A percentile compares a stretch with the other conserved stretches of the same genome.
Conservation (phyloP, 2,113 vertebrate genomes). For the Rutilus rutilus region DNA sequence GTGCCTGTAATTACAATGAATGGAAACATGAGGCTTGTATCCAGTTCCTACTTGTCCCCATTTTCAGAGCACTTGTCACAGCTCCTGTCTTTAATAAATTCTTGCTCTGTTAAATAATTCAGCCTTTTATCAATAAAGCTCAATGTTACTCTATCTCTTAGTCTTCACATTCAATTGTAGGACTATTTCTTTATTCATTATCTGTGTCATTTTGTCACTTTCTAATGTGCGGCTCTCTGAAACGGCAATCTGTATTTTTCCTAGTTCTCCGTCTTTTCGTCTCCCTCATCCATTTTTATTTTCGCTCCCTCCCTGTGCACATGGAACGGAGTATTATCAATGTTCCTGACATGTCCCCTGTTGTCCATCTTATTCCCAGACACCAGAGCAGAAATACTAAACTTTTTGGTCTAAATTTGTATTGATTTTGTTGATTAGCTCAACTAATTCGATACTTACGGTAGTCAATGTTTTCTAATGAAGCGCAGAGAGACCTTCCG, state of each 20-base stretch:
- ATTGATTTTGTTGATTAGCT: conserved; percentile 21
- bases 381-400: not conserved
- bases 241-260: conserved; percentile 48
- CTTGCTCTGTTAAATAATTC: conserved; percentile 61
- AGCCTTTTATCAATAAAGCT: conserved; percentile 67
- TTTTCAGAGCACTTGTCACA: conserved; percentile 56
- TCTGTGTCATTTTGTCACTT: conserved; percentile 53
- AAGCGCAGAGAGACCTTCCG: conserved; percentile 19
- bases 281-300: conserved; percentile 30
- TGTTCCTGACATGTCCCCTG: not conserved
- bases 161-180: conserved; percentile 57
- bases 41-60: conserved; percentile 43
- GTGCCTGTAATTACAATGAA: conserved; percentile 48
- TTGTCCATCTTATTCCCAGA: not conserved
- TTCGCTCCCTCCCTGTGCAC: not conserved
- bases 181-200: conserved; percentile 61
- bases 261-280: conserved; percentile 20
- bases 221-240: conserved; percentile 50
- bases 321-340: not conserved
- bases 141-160: conserved; percentile 62
- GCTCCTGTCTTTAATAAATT: conserved; percentile 54
- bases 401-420: conserved; percentile 7
- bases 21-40: conserved; percentile 51
- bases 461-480: conserved; percentile 33
- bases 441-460: conserved; percentile 24